Conservation (phyloP, 2,113 vertebrate genomes). For the Gadus chalcogrammus region DNA sequence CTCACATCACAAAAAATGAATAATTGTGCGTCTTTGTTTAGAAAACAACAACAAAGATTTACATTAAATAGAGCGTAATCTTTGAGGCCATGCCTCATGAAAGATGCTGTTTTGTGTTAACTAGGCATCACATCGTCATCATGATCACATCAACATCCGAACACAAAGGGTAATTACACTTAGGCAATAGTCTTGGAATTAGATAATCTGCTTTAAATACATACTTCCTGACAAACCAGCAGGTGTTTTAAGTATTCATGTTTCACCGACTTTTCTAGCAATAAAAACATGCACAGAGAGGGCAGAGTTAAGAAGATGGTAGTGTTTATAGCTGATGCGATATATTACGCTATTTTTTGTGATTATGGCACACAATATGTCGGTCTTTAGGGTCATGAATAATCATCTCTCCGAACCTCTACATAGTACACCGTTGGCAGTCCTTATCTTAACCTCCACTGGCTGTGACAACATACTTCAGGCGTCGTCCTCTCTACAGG, state of each 20-base stretch:
- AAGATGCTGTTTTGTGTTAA: conserved; percentile 78
- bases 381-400: conserved; percentile 81
- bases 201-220: conserved; percentile 21
- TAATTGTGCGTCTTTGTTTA: conserved; percentile 33
- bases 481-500: conserved; percentile 81
- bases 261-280: conserved; percentile 62
- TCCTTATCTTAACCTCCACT: conserved; percentile 63
- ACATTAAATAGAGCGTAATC: conserved; percentile 76
- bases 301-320: conserved; percentile 76
- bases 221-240: conserved; percentile 83
- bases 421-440: conserved; percentile 21
- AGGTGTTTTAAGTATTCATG: conserved; percentile 81
- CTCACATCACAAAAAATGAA: conserved; percentile 43
- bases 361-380: conserved; percentile 84
- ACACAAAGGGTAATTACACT: conserved; percentile 41
- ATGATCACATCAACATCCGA: conserved; percentile 47
- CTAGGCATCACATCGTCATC: conserved; percentile 69
- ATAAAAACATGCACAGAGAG: conserved; percentile 81
- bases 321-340: conserved; percentile 72
- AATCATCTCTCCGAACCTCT: conserved; percentile 30
- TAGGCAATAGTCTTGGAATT: conserved; percentile 77
- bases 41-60: conserved; percentile 39
- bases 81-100: conserved; percentile 88
- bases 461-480: conserved; percentile 78
- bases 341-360: conserved; percentile 73